Conservation (phyloP, 2,797 vertebrate genomes). For the Typhlichthys subterraneus region DNA sequence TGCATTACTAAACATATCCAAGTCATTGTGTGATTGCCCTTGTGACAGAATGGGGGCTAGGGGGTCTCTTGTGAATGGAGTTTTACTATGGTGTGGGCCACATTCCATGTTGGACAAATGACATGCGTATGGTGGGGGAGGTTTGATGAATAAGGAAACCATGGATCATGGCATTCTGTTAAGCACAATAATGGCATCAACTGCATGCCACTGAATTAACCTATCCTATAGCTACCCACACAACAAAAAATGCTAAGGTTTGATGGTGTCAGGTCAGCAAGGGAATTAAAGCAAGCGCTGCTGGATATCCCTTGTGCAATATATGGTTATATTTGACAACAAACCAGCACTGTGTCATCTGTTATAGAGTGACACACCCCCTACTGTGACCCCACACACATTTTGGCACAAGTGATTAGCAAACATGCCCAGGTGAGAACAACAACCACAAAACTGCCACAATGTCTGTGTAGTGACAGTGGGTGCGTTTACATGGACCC, state of each 20-base stretch:
- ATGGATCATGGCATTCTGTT: constrained; percentile 57
- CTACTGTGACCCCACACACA: too few relatives aligned
- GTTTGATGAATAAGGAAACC: constrained; percentile 71
- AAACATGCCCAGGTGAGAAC: too few relatives aligned
- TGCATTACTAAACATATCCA: constrained; percentile 64
- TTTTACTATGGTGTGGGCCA: constrained; percentile 45
- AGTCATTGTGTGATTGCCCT: constrained; percentile 67
- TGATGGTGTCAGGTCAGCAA: constrained; percentile 59
- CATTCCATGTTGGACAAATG: constrained; percentile 62
- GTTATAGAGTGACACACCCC: too few relatives aligned
- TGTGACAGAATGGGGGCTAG: constrained; percentile 34
- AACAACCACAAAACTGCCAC: too few relatives aligned
- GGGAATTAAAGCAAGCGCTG: constrained; percentile 50
- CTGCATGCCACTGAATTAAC: constrained; percentile 67
- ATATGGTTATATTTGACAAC: constrained; percentile 30
- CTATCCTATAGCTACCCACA: constrained; percentile 69
- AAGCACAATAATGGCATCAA: constrained; percentile 71
- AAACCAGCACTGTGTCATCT: too few relatives aligned
- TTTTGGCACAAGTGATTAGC: too few relatives aligned
- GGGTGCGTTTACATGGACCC: too few relatives aligned
- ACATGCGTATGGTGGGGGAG: constrained; percentile 47
- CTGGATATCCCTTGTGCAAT: constrained; percentile 27
- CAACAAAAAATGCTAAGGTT: constrained; percentile 57
- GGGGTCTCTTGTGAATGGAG: constrained; percentile 57
- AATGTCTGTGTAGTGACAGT: too few relatives aligned